These are phyloP conservation scores for Phytoseiulus persimilis DNA, from an alignment of 2,888 invertebrate species.

Conservation along the genomic window DNA sequence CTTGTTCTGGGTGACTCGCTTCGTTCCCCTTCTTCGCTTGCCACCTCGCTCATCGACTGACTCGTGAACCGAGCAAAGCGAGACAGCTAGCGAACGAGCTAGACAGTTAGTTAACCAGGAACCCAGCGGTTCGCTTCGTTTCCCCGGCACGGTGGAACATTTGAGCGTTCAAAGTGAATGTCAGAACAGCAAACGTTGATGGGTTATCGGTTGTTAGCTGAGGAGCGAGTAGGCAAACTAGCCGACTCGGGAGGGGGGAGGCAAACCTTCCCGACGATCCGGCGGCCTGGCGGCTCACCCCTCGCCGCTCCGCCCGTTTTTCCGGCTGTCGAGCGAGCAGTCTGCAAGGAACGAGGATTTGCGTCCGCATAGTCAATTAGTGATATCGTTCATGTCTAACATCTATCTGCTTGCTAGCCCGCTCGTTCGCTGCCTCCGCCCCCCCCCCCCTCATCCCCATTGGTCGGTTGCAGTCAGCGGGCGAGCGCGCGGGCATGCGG, in stretches of 20 bases:
- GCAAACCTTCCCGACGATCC: no score
- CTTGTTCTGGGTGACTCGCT: background rate
- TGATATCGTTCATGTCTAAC: background rate
- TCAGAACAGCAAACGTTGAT: background rate
- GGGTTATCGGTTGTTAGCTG: background rate
- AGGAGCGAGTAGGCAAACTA: background rate
- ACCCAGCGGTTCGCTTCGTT: background rate
- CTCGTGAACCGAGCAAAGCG: background rate
- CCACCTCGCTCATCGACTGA: background rate
- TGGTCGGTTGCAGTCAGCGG: background rate
- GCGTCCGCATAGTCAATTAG: background rate
- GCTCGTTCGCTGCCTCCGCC: background rate
- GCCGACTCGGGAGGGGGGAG: background rate
- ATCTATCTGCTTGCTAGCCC: background rate
- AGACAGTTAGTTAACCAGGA: background rate
- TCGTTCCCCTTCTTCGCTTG: background rate
- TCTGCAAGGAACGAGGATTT: background rate
- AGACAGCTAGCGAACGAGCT: background rate
- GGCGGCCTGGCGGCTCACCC: background rate
- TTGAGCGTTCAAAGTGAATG: background rate
- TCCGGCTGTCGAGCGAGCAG: background rate
- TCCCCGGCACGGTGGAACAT: background rate
- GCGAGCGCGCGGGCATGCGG: background rate
- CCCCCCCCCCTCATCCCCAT: no score
- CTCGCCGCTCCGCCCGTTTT: background rate